Evolutionary conservation across 2,113 vertebrate species (phyloP).

Genomic region (Hydrolagus affinis): DNA sequence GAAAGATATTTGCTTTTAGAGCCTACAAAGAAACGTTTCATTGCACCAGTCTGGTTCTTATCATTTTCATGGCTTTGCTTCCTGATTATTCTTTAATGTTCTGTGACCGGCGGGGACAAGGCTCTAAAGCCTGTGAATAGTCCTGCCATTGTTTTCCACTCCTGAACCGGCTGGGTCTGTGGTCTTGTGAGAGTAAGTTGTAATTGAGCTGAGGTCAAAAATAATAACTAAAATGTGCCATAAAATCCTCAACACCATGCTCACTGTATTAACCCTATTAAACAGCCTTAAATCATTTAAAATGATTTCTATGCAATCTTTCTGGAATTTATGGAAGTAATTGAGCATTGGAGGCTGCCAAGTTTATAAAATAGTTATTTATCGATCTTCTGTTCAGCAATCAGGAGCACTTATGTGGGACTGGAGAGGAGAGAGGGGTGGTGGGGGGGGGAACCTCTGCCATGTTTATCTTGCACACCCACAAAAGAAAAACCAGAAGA

Average conservation of each 20-base stretch:
- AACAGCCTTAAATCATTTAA: neutral
- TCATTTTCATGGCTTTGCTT: neutral
- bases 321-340: slow-evolving; percentile 23
- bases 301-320: slow-evolving; percentile 25
- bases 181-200: neutral
- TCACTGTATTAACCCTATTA: neutral
- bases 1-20: neutral
- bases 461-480: slow-evolving; percentile 9
- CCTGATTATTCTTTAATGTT: neutral
- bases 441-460: too few species aligned
- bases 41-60: neutral
- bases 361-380: slow-evolving; percentile 29
- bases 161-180: neutral
- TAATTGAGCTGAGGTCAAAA: neutral
- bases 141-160: neutral
- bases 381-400: slow-evolving; percentile 30
- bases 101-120: too few species aligned
- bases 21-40: neutral
- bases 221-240: neutral
- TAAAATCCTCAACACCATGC: neutral
- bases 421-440: neutral
- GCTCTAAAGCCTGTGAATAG: neutral
- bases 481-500: slow-evolving; percentile 16
- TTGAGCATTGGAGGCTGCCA: neutral
- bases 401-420: neutral